Evolutionary conservation across 2,797 vertebrate species (phyloP), one percentile per base, ranked within the genome.

Genomic region (Harpagifer antarcticus): DNA sequence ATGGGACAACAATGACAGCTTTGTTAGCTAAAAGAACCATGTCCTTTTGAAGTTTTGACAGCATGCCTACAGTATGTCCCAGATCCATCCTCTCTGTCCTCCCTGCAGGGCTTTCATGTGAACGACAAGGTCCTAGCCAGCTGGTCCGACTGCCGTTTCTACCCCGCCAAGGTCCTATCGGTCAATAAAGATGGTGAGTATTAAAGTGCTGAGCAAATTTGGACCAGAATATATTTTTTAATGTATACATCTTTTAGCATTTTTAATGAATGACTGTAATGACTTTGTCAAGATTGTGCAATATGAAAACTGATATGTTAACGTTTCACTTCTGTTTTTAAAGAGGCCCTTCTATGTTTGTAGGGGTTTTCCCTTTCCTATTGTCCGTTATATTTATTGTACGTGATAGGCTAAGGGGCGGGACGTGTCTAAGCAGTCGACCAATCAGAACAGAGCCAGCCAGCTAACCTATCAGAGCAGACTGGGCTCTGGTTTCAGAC

Each of bases 121-220:
- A 97, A 98, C 48, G 97, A 99, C 54, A 97, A 97, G 81, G 97
- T 99, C 5, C 90, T 99, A 87, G 97, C 97, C 15, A 97, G 97
- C 91, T 99, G 97, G 97, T 97, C 97, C 49, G 97, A 99, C 89
- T 99, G 97, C 91, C 96, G 97, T 79, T 98, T 98, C 92, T 98
- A 99, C 82, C 97, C 97, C 42, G 97, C 97, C 85, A 98, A 95
- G 91, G 96, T 99, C 78, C 95, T 96, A 90, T 93, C 97, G 2
- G 95, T 98, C 86, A 97, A 98, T 91, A 98, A 96, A 94, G 97
- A 99, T 94, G 97, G 97, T 98, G 93, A 20, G 94, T 90, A 61
- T 76, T 47, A 27, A 47, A 11, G 0, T 47, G 12, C 17, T 48
- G 14, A 48, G 15, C 14, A 11, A 60, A 3, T 15, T 45, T 62